phyloP scores from a whole-genome alignment of 2,888 invertebrate genomes.

The Exephanes ischioxanthus region DNA sequence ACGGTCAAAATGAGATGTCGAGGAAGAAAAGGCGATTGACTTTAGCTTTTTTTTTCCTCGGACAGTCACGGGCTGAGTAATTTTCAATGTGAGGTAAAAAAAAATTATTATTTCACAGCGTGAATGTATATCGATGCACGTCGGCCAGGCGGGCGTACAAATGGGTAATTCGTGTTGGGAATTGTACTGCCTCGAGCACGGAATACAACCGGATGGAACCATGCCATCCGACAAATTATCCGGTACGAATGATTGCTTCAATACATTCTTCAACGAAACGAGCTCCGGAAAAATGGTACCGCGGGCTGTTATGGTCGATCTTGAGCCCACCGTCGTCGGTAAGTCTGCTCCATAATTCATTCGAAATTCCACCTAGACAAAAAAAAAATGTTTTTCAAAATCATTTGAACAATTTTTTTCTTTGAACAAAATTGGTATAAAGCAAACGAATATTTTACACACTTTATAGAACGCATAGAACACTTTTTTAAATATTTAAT shows the following conservation, averaged over 20 bases:
- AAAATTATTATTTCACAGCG: conserved; percentile 86
- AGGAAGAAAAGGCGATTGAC: neutral
- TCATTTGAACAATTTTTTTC: neutral
- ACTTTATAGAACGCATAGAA: neutral
- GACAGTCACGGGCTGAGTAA: neutral
- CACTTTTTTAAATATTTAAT: neutral
- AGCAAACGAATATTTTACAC: neutral
- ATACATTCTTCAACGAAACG: conserved; percentile 94
- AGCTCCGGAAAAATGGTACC: conserved; percentile 96
- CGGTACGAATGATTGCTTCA: conserved; percentile 86
- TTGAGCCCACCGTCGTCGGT: conserved; percentile 96
- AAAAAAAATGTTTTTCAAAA: neutral
- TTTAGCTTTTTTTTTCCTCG: neutral
- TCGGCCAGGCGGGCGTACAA: conserved; percentile 94
- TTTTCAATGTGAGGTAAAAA: neutral
- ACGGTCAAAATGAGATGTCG: conserved; percentile 29
- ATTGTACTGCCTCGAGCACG: conserved; percentile 93
- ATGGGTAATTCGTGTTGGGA: conserved; percentile 95
- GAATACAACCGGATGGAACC: conserved; percentile 92
- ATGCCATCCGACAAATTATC: conserved; percentile 87
- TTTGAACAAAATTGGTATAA: neutral
- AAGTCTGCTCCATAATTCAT: conserved; percentile 50
- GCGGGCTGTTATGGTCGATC: conserved; percentile 93
- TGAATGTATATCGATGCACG: conserved; percentile 94
- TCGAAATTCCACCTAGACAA: neutral